Evolutionary conservation across 2,797 vertebrate species (phyloP), one percentile per base, ranked within the genome.

Genomic region (Loriculus beryllinus): DNA sequence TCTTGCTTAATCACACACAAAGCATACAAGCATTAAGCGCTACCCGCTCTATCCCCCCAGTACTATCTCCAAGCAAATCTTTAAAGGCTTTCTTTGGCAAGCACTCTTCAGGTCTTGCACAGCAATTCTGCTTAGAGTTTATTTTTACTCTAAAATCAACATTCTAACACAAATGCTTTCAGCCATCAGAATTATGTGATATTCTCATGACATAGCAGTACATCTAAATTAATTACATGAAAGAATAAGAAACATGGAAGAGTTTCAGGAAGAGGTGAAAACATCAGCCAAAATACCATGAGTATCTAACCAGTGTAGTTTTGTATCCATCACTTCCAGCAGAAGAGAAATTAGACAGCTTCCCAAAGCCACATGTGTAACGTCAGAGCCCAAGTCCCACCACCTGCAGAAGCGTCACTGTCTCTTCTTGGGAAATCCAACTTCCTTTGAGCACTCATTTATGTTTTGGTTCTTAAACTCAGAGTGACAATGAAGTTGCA

Each of bases 1-100:
- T 97, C 92, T 95, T 92, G 97, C 95, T 98, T 97, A 97, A 97
- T 97, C 64, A 97, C 84, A 94, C 57, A 95, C 81, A 77, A 95
- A 93, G 93, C 83, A 70, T 56, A 57, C 47, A 76, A 91, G 33
- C 9, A 17, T 23, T 23, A 69, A 94, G 54, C 13, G 18, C 43
- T 87, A 92, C 23, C 69, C 7, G 1, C 21, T 62, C 85, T 92
- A 82, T 26, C 6, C 35, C 49, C 51, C 14, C 52, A n/a, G 2
- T 54, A 33, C 62, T 54, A 69, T 23, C 63, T 90, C 71, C 72
- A 75, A 80, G n/a, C 28, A 40, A 52, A 77, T 12, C 6, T 48
- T 90, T 82, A 69, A 81, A 89, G 51, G 43, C 54, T 78, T 82
- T 85, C 57, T 91, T 69, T 70, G 21, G 57, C 37, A 95, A 89